Evolutionary conservation across 2,888 invertebrate genomes (phyloP).

Genomic region (Elgonia sp.): DNA sequence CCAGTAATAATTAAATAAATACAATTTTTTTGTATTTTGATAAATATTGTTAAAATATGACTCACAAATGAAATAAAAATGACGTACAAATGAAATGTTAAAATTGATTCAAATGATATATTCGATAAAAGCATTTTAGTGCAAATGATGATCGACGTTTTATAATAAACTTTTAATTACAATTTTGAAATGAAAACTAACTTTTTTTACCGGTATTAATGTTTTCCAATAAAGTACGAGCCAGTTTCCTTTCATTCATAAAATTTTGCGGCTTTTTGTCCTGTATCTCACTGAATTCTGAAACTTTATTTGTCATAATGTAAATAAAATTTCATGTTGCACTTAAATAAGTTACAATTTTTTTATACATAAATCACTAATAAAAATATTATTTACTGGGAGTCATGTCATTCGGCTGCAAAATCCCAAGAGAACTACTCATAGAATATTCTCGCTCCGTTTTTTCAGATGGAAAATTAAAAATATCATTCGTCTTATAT

Average conservation of each 20-base stretch:
- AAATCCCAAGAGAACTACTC: constrained; percentile 43
- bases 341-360: background rate
- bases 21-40: too few relatives aligned
- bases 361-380: background rate
- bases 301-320: constrained; percentile 17
- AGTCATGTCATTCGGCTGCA: constrained; percentile 51
- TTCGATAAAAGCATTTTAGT: too few relatives aligned
- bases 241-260: constrained; percentile 81
- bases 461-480: background rate
- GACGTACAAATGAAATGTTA: too few relatives aligned
- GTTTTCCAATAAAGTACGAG: constrained; percentile 80
- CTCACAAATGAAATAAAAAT: too few relatives aligned
- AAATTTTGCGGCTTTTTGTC: constrained; percentile 66
- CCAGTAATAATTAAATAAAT: too few relatives aligned
- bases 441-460: background rate
- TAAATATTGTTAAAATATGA: too few relatives aligned
- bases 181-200: too few relatives aligned
- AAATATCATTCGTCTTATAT: too few relatives aligned
- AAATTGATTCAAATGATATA: too few relatives aligned
- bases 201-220: too few relatives aligned
- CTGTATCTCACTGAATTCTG: constrained; percentile 33
- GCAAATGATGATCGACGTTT: too few relatives aligned
- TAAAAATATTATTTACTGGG: constrained; percentile 38
- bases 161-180: too few relatives aligned
- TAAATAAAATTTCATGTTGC: background rate